Conservation (phyloP, 1,140 invertebrate species). For the Diuraphis noxia region DNA sequence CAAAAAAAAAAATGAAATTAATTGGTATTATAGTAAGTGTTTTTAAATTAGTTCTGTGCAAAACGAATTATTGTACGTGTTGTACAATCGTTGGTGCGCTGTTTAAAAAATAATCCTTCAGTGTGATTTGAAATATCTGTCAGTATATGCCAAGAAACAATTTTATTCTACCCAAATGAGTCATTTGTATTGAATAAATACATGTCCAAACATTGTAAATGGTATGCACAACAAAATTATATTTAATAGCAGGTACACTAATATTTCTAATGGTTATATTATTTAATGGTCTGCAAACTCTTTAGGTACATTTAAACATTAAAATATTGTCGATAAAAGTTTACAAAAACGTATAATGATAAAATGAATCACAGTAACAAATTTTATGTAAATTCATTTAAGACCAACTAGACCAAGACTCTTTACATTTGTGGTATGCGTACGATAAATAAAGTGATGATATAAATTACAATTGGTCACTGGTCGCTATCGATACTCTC, state of each 20-base stretch:
- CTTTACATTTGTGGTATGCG: not conserved
- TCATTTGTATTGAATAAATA: not conserved
- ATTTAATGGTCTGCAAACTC: not conserved
- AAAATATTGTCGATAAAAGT: not conserved
- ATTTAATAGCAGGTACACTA: not conserved
- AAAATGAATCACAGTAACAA: not conserved
- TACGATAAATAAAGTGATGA: not conserved
- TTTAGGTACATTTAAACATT: not conserved
- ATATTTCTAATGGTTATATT: not conserved
- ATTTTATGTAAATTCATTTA: constrained; percentile 1
- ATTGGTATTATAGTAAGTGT: not conserved
- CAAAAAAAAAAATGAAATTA: not conserved
- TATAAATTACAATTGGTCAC: not conserved
- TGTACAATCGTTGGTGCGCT: not conserved
- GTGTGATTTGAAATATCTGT: not conserved
- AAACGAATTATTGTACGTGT: not conserved
- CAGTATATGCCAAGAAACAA: not conserved
- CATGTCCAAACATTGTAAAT: not conserved
- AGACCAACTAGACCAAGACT: not conserved
- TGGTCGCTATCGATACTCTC: not conserved
- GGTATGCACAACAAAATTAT: not conserved
- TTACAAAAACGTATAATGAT: not conserved
- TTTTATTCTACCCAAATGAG: not conserved
- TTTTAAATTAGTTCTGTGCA: not conserved
- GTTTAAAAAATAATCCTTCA: not conserved